Conservation (phyloP, 92 coral and sea anemone genomes). For the Blastomussa wellsi region DNA sequence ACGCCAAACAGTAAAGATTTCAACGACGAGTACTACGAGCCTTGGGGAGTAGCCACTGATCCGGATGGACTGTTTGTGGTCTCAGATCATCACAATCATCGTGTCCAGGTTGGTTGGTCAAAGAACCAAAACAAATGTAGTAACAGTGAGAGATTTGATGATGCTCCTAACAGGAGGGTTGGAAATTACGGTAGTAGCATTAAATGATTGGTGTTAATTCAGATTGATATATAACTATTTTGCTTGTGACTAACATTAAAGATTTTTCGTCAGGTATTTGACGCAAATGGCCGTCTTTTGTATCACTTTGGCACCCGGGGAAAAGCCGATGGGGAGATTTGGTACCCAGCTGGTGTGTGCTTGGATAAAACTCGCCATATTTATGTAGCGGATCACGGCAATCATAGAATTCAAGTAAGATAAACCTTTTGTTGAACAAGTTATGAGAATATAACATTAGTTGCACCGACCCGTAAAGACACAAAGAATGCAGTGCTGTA, state of each 20-base stretch:
- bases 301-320: conserved; percentile 86
- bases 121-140: not conserved
- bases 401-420: conserved; percentile 79
- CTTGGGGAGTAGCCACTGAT: conserved; percentile 82
- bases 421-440: too few relatives aligned
- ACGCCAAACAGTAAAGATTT: conserved; percentile 49
- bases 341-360: conserved; percentile 92
- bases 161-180: too few relatives aligned
- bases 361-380: conserved; percentile 61
- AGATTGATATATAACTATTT: too few relatives aligned
- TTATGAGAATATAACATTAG: too few relatives aligned
- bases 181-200: too few relatives aligned
- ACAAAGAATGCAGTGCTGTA: too few relatives aligned
- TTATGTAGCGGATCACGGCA: conserved; percentile 86
- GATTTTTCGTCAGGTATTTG: conserved; percentile 56
- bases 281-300: conserved; percentile 62
- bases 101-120: conserved; percentile 54
- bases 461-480: too few relatives aligned
- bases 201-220: too few relatives aligned
- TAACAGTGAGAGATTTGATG: not conserved
- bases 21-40: conserved; percentile 75
- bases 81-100: conserved; percentile 82
- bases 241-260: not conserved
- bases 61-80: conserved; percentile 73
- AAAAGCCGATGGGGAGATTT: conserved; percentile 84